A percentile compares a stretch with the other conserved stretches of the same genome.
phyloP scores from a whole-genome alignment of 2,888 invertebrate species.

The Empis stercorea region DNA sequence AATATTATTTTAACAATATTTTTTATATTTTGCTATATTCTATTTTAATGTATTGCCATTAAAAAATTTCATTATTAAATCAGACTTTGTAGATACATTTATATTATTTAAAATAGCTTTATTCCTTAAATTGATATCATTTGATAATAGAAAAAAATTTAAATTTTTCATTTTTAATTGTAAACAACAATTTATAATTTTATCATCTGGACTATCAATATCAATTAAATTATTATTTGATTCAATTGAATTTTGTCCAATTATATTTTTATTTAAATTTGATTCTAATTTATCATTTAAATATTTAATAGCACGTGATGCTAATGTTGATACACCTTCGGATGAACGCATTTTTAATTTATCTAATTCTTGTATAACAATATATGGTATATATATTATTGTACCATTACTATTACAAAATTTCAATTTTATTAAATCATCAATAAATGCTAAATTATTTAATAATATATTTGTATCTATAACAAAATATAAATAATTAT shows the following conservation, averaged over 20 bases:
- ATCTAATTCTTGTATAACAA: constrained; percentile 42
- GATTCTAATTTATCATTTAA: constrained; percentile 22
- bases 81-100: constrained; percentile 23
- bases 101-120: constrained; percentile 38
- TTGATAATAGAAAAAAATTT: constrained; percentile 37
- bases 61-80: constrained; percentile 13
- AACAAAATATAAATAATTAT: constrained; percentile 30
- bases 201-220: constrained; percentile 38
- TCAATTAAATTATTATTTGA: constrained; percentile 32
- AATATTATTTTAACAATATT: too few relatives aligned
- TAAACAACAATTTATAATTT: constrained; percentile 40
- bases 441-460: constrained; percentile 31
- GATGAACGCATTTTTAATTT: constrained; percentile 30
- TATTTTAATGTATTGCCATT: too few relatives aligned
- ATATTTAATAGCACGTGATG: constrained; percentile 25
- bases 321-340: constrained; percentile 14
- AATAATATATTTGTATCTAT: constrained; percentile 41
- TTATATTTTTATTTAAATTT: constrained; percentile 13
- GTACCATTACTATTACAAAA: constrained; percentile 23
- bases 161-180: constrained; percentile 33
- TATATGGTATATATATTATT: constrained; percentile 38
- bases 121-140: constrained; percentile 40
- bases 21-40: too few relatives aligned
- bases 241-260: constrained; percentile 39
- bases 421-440: constrained; percentile 25